A percentile compares a stretch with the other conserved stretches of the same genome.
These are phyloP conservation scores for Glaucidium brasilianum DNA, from an alignment of 2,113 vertebrate genomes.

Conservation along the genomic window DNA sequence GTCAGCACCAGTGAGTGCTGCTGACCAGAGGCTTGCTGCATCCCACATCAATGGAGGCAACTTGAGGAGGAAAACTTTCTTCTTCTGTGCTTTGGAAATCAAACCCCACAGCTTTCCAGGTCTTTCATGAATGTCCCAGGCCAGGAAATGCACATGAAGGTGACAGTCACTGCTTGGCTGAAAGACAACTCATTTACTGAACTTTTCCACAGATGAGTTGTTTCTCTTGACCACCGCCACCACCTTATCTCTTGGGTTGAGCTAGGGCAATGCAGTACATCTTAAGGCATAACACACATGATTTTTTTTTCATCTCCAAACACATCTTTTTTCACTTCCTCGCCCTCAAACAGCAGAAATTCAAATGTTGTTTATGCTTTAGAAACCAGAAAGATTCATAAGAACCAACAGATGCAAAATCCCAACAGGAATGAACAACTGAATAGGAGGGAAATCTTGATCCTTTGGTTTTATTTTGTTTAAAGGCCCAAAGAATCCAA, in stretches of 20 bases:
- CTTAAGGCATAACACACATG: background rate
- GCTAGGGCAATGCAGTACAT: background rate
- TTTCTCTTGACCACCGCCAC: accelerated
- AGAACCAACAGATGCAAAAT: background rate
- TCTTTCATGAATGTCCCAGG: background rate
- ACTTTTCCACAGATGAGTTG: background rate
- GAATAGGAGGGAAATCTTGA: background rate
- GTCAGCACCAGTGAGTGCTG: background rate
- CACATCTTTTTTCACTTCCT: background rate
- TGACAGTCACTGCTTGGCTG: background rate
- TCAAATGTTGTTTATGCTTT: background rate
- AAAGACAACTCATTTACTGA: background rate
- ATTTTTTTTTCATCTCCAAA: background rate
- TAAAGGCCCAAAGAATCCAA: background rate
- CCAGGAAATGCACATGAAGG: accelerated
- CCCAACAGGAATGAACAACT: background rate
- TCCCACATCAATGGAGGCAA: accelerated
- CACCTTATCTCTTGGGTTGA: background rate
- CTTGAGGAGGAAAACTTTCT: background rate
- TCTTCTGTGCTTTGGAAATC: background rate
- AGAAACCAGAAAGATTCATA: background rate
- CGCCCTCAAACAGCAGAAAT: background rate
- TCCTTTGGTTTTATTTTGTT: background rate
- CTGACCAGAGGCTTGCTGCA: accelerated
- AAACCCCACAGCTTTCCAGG: background rate